phyloP scores from a whole-genome alignment of 2,797 vertebrate genomes.

The Petrocephalus schoutedeni region DNA sequence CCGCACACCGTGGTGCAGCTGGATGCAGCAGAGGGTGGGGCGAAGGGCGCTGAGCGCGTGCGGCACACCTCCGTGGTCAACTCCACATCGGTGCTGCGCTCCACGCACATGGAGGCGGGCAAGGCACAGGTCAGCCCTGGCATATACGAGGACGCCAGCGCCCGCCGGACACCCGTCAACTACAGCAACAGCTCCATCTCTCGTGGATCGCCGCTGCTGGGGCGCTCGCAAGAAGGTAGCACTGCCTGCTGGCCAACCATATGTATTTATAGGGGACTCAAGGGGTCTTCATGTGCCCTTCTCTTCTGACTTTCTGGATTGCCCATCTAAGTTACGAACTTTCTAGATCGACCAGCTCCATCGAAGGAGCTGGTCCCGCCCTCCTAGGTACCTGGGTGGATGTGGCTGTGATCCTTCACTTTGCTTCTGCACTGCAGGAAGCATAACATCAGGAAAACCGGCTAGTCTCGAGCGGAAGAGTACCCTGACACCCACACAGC shows the following conservation, averaged over 20 bases:
- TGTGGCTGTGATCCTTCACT: neutral
- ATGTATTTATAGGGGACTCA: neutral
- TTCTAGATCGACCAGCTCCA: neutral
- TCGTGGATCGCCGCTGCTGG: slow-evolving; percentile 89
- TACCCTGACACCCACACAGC: slow-evolving; percentile 83
- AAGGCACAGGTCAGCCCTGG: slow-evolving; percentile 91
- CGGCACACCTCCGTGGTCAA: slow-evolving; percentile 91
- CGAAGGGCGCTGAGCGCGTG: slow-evolving; percentile 69
- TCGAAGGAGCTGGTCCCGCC: no score
- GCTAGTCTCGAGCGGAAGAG: slow-evolving; percentile 85
- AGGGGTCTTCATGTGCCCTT: neutral
- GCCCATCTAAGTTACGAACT: neutral
- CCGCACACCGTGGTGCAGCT: slow-evolving; percentile 75
- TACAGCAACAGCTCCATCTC: slow-evolving; percentile 78
- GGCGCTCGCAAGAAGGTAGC: slow-evolving; percentile 76
- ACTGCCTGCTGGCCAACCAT: neutral
- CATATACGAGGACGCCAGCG: slow-evolving; percentile 87
- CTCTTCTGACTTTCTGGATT: neutral
- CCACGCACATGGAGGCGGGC: slow-evolving; percentile 79
- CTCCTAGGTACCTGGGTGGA: neutral
- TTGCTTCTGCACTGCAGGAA: slow-evolving; percentile 51
- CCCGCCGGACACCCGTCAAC: slow-evolving; percentile 86
- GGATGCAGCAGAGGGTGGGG: slow-evolving; percentile 69
- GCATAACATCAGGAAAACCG: slow-evolving; percentile 76
- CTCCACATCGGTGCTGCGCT: slow-evolving; percentile 89